Conservation (phyloP, 1,140 invertebrate genomes). For the Drosophila albomicans region DNA sequence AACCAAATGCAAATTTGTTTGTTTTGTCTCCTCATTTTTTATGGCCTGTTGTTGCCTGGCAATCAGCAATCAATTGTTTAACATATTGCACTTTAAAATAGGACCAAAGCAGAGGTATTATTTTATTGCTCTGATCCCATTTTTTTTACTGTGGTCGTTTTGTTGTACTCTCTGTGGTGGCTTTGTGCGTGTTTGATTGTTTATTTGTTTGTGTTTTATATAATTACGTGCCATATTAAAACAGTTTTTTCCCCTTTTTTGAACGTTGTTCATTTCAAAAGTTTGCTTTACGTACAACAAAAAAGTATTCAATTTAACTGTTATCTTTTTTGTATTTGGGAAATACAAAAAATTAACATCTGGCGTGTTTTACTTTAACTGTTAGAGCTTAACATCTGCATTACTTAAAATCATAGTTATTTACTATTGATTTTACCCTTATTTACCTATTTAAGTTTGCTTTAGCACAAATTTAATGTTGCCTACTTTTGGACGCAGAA, state of each 20-base stretch:
- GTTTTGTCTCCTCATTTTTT: conserved; percentile 23
- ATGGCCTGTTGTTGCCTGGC: conserved; percentile 39
- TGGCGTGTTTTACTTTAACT: neutral
- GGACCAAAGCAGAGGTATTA: neutral
- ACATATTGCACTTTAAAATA: conserved; percentile 69
- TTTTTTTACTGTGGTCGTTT: conserved; percentile 12
- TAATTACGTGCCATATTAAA: conserved; percentile 35
- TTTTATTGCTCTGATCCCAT: conserved; percentile 46
- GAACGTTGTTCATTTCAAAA: conserved; percentile 23
- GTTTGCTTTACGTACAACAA: conserved; percentile 3
- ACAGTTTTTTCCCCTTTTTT: conserved; percentile 25
- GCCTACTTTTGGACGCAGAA: neutral
- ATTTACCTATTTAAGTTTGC: neutral
- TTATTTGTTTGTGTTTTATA: conserved; percentile 11
- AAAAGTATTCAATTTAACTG: neutral
- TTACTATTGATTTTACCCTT: neutral
- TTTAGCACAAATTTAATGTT: neutral
- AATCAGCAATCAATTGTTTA: conserved; percentile 74
- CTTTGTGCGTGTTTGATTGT: conserved; percentile 15
- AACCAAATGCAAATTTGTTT: conserved; percentile 58
- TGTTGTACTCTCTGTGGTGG: conserved; percentile 14
- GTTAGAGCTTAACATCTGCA: neutral
- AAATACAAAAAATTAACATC: conserved; percentile 4
- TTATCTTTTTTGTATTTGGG: neutral
- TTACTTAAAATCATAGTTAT: no score